A percentile compares a stretch with the other conserved stretches of the same genome.
Conservation (phyloP, 2,113 vertebrate genomes). For the Azemiops feae region DNA sequence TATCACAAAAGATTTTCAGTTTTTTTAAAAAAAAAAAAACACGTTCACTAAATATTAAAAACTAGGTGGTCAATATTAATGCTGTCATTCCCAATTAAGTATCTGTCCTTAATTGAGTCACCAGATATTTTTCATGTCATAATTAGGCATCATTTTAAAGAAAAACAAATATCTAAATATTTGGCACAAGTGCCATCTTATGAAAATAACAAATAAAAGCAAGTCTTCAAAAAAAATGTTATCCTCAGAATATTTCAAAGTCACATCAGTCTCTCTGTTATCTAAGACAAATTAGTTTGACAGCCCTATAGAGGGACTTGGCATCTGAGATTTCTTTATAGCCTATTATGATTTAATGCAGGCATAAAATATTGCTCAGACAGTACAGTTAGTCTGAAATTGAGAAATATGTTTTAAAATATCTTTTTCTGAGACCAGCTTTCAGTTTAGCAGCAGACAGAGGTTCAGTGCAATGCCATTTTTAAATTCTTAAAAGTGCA, state of each 20-base stretch:
- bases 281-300: slow-evolving; percentile 70
- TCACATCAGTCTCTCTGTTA: slow-evolving; percentile 61
- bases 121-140: background rate
- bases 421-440: slow-evolving; percentile 67
- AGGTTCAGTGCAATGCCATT: slow-evolving; percentile 62
- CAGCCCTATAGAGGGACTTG: slow-evolving; percentile 67
- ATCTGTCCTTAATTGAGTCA: background rate
- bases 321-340: slow-evolving; percentile 66
- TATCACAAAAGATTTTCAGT: background rate
- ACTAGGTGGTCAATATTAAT: background rate
- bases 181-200: background rate
- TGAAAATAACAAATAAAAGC: slow-evolving; percentile 46
- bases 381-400: slow-evolving; percentile 65
- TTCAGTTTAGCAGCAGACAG: slow-evolving; percentile 62
- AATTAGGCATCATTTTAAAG: slow-evolving; percentile 32
- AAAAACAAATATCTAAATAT: slow-evolving; percentile 33
- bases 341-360: slow-evolving; percentile 66
- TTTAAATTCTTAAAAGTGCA: slow-evolving; percentile 56
- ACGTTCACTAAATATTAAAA: background rate
- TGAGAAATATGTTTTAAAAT: slow-evolving; percentile 67
- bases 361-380: slow-evolving; percentile 71
- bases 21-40: background rate
- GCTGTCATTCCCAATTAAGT: background rate
- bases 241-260: slow-evolving; percentile 64
- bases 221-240: slow-evolving; percentile 53